Base-by-base conservation (phyloP, 1,140 invertebrate species). In the Bombus confusus region DNA sequence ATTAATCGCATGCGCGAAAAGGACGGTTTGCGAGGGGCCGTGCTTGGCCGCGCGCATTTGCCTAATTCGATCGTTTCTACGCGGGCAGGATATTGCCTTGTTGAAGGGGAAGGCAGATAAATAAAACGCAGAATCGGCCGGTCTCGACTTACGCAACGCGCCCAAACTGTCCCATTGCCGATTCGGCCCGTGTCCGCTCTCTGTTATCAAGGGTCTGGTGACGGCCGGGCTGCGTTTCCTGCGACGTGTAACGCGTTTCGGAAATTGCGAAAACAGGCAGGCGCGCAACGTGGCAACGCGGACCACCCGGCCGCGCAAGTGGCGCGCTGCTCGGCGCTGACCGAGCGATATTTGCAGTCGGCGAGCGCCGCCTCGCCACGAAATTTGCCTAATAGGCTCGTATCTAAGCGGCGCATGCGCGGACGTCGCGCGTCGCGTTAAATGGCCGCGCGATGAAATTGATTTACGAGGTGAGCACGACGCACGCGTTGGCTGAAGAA, bases 331-430 rank as follows among this genome's bases (percentile, higher is more conserved):
- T n/a, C 62, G 9, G 10, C 25, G 13, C 37, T 66, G 15, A 2
- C 75, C 69, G 43, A 28, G 41, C 12, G 28, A 47, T 59, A 73
- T 57, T 78, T 59, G 64, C 66, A 71, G 57, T 43, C 41, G n/a
- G 15, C 52, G 52, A 72, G 15, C 31, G 47, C 43, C n/a, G n/a
- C 22, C n/a, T 34, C 59, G 28, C n/a, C 39, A 25, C 41, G n/a
- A 64, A 52, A 91, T 91, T 90, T 91, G 75, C 89, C 76, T 90
- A 90, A 91, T 91, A 86, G 64, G 80, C 69, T 90, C 83, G 80
- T 91, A 73, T 91, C 88, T 90, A 88, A 81, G 89, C 89, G 41
- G 57, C 52, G 75, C 86, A 64, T 34, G 80, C 25, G 6, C 8
- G 47, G 64, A 43, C 28, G 74, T 28, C 43, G 43, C 34, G 80